Base-by-base conservation (phyloP, 1,140 invertebrate species). In the Drosophila prosaltans region DNA sequence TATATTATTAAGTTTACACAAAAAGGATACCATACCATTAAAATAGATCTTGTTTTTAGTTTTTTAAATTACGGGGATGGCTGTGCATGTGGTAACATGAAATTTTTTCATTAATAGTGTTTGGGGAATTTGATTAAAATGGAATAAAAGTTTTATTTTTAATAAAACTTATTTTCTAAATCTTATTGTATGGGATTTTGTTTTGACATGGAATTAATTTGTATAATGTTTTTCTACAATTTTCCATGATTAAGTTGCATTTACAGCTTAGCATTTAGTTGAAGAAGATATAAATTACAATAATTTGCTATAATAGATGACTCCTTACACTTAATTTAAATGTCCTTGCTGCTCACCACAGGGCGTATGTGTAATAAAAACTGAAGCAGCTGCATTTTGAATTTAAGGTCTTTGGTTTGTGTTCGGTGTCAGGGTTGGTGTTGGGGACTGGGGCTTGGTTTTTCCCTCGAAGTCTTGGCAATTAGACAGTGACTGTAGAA, bases 401-500 rank as follows among this genome's bases (percentile, higher is more conserved):
- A 51, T 51, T 65, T 68, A 64, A 74, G 80, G 58, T 67, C 6
- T 71, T 66, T 54, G 51, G 48, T 74, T 61, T 75, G 75, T 61
- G 48, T 26, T n/a, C 62, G 28, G 40, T 11, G 45, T 41, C 30
- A 36, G 16, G 41, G 43, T 58, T 8, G 9, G 43, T 7, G 11
- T 39, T 26, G 39, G 41, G 60, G 59, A 63, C 66, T 39, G 41
- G 24, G 43, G n/a, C 21, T 62, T 48, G 51, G 51, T 32, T 36
- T 58, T 68, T 32, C 51, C 74, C 66, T 65, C 54, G 72, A 83
- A 83, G 71, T 83, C 76, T 83, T 89, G 80, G 84, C 83, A 89
- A 86, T 86, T 88, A 89, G 83, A 78, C 80, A 89, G 65, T 75
- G 78, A 76, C 80, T 72, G 65, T 63, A 72, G 83, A 89, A 83